These are phyloP conservation scores for Melieria crassipennis DNA, from an alignment of 2,888 invertebrate genomes.

Conservation along the genomic window DNA sequence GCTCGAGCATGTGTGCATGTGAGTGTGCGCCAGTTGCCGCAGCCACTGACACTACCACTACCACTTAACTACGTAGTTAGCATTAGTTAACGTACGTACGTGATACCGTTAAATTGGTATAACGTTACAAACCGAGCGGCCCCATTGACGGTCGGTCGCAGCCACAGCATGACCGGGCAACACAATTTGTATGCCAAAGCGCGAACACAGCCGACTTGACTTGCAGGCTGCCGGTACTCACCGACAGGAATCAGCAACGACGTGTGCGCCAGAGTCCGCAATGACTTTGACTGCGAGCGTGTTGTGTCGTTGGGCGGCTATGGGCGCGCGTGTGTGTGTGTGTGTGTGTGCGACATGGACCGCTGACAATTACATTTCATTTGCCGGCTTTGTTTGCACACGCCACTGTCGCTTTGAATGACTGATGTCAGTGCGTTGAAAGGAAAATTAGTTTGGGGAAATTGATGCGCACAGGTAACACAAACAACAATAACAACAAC, in stretches of 20 bases:
- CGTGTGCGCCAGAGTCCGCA: too few relatives aligned
- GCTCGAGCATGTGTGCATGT: conserved; percentile 7
- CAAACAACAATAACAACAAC: too few relatives aligned
- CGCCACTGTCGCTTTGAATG: conserved; percentile 44
- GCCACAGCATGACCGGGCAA: not conserved
- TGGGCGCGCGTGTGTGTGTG: too few relatives aligned
- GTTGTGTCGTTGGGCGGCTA: too few relatives aligned
- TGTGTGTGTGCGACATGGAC: not conserved
- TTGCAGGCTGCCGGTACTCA: not conserved
- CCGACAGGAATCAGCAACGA: not conserved
- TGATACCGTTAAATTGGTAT: conserved; percentile 63
- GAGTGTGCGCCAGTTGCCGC: not conserved
- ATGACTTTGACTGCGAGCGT: too few relatives aligned
- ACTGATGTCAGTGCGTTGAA: conserved; percentile 40
- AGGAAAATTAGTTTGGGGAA: conserved; percentile 20
- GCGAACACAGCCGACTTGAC: not conserved
- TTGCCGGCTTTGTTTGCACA: conserved; percentile 42
- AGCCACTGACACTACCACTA: conserved; percentile 6
- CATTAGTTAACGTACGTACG: conserved; percentile 64
- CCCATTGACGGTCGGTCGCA: too few relatives aligned
- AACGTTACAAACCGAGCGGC: conserved; percentile 44
- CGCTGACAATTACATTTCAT: conserved; percentile 18
- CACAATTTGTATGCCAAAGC: conserved; percentile 4
- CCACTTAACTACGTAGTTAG: conserved; percentile 62
- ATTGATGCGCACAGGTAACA: conserved; percentile 14